Evolutionary conservation across 1,140 invertebrate genomes (phyloP).

Genomic region (Ceratina calcarata): DNA sequence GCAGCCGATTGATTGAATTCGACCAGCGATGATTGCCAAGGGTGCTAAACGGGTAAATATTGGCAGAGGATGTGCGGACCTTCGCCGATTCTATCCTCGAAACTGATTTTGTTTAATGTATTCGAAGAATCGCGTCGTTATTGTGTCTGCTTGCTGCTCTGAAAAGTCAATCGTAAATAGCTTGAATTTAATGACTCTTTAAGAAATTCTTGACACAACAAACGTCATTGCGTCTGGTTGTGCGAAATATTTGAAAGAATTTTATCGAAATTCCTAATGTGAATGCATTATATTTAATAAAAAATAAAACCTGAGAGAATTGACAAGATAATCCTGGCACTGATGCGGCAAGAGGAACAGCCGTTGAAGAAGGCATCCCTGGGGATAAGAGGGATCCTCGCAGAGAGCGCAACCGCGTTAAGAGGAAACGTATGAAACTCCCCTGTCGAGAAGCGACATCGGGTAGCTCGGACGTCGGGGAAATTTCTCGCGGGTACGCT

Average conservation of each 20-base stretch:
- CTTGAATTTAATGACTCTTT: no score
- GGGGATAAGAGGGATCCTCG: constrained; percentile 43
- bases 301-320: neutral
- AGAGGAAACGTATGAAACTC: constrained; percentile 61
- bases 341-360: neutral
- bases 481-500: constrained; percentile 54
- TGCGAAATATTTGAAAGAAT: no score
- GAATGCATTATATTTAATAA: no score
- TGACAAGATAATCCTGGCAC: neutral
- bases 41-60: constrained; percentile 2
- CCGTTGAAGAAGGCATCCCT: constrained; percentile 11
- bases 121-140: no score
- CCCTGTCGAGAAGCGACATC: constrained; percentile 45
- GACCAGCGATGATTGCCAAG: neutral
- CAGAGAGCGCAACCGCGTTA: constrained; percentile 62
- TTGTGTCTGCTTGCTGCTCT: no score
- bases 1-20: constrained; percentile 18
- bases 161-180: no score
- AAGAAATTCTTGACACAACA: no score
- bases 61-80: neutral
- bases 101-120: no score
- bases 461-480: neutral
- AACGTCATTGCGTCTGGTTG: no score
- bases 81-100: no score
- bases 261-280: no score